These are phyloP conservation scores for Scomber scombrus DNA, from an alignment of 2,113 vertebrate genomes.

Conservation along the genomic window DNA sequence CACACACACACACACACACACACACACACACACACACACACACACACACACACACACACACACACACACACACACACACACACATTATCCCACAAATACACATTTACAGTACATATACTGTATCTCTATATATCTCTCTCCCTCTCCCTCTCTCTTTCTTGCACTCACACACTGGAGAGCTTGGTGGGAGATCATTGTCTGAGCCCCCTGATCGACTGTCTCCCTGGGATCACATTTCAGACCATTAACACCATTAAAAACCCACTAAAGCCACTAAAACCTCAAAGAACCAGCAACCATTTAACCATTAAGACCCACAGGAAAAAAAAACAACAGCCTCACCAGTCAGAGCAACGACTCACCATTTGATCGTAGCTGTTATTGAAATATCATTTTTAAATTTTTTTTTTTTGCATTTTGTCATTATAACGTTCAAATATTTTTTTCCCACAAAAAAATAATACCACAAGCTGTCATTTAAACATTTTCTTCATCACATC, in stretches of 20 bases:
- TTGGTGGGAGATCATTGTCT: conserved; percentile 75
- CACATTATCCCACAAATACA: conserved; percentile 19
- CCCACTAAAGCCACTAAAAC: conserved; percentile 85
- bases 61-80: conserved; percentile 21
- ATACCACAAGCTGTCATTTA: too few relatives aligned
- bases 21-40: background rate
- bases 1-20: conserved; percentile 27
- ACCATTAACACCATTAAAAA: conserved; percentile 86
- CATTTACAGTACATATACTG: conserved; percentile 67
- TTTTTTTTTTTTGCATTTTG: background rate
- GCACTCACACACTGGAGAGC: conserved; percentile 55
- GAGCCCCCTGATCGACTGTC: conserved; percentile 78
- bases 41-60: too few relatives aligned
- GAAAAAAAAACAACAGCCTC: conserved; percentile 50
- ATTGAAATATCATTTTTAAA: conserved; percentile 28
- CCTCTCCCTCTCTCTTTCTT: conserved; percentile 40
- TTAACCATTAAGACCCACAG: conserved; percentile 80
- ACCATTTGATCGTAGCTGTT: conserved; percentile 29
- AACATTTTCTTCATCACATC: too few relatives aligned
- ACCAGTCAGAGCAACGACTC: conserved; percentile 22
- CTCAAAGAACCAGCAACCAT: conserved; percentile 80
- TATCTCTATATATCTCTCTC: conserved; percentile 50
- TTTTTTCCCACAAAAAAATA: too few relatives aligned
- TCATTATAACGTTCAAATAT: too few relatives aligned
- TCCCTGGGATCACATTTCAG: conserved; percentile 83